Evolutionary conservation across 2,113 vertebrate species (phyloP), one percentile per base, ranked within the genome.

Genomic region (Hymenochirus boettgeri): DNA sequence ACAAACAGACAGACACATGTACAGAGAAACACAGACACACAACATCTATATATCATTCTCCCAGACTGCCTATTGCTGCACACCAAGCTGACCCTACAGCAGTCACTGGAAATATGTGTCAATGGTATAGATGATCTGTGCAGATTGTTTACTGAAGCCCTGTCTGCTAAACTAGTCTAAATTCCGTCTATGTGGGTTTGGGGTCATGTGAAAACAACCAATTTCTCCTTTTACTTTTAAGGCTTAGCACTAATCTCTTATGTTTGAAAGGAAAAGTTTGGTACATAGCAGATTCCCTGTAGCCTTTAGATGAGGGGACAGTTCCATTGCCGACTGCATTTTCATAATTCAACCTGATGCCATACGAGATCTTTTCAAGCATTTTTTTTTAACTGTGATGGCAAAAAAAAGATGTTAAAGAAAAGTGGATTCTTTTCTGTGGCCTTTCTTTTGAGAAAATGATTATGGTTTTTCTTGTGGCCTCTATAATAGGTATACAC

Each of bases 21-120:
- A 69, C 56, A 69, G 33, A 60, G 57, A 50, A 69, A 60, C 65
- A 69, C 65, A 67, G 64, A 59, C 64, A 37, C 56, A 59, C 33
- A 45, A n/a, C 27, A 8, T 51, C 57, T 48, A 69, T 69, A 60
- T 53, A 69, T 69, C 65, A 69, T 47, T 33, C 24, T 45, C 46
- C 15, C 48, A 59, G 65, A 51, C 46, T 22, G 59, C 59, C 59
- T 23, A 33, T 55, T 55, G 18, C 26, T 55, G 18, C 5, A n/a
- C 24, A 9, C 54, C 37, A 15, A 22, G 12, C 22, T 22, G 23
- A 39, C 56, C 37, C 52, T 56, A 23, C 27, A 64, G 19, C 37
- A 46, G 62, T 64, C 62, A 55, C 54, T 64, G 54, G 37, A 52
- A 42, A 46, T 48, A 23, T 48, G 46, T 48, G 46, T 48, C 46